These are phyloP conservation scores for Yponomeuta sedellus DNA, from an alignment of 2,888 invertebrate genomes.

Conservation along the genomic window DNA sequence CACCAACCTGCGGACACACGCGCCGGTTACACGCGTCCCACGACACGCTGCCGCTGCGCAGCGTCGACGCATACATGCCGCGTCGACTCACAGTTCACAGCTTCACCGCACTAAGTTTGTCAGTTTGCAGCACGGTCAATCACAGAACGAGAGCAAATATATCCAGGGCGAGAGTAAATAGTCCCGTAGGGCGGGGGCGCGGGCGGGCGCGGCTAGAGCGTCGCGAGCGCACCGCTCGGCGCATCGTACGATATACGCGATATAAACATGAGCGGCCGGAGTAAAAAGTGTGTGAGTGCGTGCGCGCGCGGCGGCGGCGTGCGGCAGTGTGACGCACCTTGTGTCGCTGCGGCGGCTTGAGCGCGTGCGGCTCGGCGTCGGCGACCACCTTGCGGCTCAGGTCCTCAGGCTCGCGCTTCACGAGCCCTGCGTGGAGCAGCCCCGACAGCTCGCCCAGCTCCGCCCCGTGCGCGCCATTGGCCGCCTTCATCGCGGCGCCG, in stretches of 20 bases:
- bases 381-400: slow-evolving; percentile 83
- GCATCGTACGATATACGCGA: slow-evolving; percentile 77
- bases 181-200: slow-evolving; percentile 78
- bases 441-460: slow-evolving; percentile 79
- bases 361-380: slow-evolving; percentile 77
- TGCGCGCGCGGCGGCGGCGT: slow-evolving; percentile 74
- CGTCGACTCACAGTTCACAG: slow-evolving; percentile 68
- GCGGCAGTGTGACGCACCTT: slow-evolving; percentile 79
- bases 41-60: slow-evolving; percentile 70
- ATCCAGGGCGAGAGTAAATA: slow-evolving; percentile 36
- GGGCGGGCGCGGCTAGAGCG: slow-evolving; percentile 75
- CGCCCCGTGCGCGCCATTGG: slow-evolving; percentile 82
- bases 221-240: slow-evolving; percentile 75
- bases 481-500: slow-evolving; percentile 76
- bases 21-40: slow-evolving; percentile 81
- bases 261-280: slow-evolving; percentile 75
- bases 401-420: slow-evolving; percentile 90
- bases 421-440: slow-evolving; percentile 80
- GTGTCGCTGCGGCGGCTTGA: slow-evolving; percentile 79
- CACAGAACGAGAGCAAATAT: slow-evolving; percentile 43
- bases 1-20: slow-evolving; percentile 78
- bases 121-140: slow-evolving; percentile 56
- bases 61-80: slow-evolving; percentile 78
- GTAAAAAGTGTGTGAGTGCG: slow-evolving; percentile 65
- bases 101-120: slow-evolving; percentile 62